phyloP scores from a whole-genome alignment of 2,113 vertebrate species.

The Stegostoma tigrinum region DNA sequence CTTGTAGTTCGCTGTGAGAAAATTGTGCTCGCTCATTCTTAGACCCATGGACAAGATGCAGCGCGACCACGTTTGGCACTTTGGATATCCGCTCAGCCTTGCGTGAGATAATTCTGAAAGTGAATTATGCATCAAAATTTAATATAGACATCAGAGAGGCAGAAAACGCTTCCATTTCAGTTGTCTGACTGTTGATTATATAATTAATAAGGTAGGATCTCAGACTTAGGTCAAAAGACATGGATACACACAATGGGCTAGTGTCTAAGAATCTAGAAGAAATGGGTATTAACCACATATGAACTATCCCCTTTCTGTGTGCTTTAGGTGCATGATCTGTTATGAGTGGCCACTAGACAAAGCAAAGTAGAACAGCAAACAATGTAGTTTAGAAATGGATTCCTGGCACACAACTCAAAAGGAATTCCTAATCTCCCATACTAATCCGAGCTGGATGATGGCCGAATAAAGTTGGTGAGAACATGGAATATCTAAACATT shows the following conservation, averaged over 20 bases:
- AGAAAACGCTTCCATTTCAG: neutral
- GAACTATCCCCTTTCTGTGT: neutral
- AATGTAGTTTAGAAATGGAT: neutral
- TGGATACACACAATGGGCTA: conserved; percentile 38
- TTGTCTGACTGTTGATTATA: neutral
- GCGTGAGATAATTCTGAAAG: neutral
- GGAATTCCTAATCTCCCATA: neutral
- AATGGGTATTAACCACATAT: conserved; percentile 54
- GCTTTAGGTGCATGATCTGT: neutral
- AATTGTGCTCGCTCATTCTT: neutral
- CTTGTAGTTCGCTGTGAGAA: neutral
- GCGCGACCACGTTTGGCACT: neutral
- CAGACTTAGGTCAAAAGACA: neutral
- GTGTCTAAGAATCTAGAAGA: neutral
- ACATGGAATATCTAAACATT: neutral
- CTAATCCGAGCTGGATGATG: neutral
- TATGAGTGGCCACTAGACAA: neutral
- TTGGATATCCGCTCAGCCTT: neutral
- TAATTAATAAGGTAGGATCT: neutral
- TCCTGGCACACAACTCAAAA: neutral
- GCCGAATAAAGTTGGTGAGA: neutral
- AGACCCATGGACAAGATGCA: neutral
- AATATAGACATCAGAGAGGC: neutral
- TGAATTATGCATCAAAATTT: neutral
- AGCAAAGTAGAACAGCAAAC: neutral